These are phyloP conservation scores for Galerucella pusilla DNA, from an alignment of 2,888 invertebrate genomes.

Conservation along the genomic window DNA sequence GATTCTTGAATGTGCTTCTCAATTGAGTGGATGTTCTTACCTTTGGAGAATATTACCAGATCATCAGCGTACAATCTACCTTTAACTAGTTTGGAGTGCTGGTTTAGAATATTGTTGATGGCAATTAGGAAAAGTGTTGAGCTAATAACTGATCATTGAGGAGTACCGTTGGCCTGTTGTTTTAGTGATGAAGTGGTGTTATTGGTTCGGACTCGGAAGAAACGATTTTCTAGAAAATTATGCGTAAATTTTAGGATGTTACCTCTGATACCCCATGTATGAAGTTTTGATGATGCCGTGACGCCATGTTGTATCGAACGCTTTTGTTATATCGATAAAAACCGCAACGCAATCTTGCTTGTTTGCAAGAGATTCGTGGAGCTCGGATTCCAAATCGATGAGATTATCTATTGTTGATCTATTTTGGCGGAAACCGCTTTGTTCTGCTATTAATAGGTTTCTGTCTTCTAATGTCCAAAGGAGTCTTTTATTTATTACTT, in stretches of 20 bases:
- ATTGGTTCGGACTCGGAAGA: conserved; percentile 10
- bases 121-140: too few relatives aligned
- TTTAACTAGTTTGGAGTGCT: too few relatives aligned
- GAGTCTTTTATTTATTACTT: conserved; percentile 17
- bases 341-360: conserved; percentile 1
- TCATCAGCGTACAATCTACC: too few relatives aligned
- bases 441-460: background rate
- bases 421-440: conserved; percentile 18
- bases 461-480: conserved; percentile 4
- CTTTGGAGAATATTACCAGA: too few relatives aligned
- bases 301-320: conserved; percentile 14
- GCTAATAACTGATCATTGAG: too few relatives aligned
- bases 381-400: background rate
- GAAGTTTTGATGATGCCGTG: conserved; percentile 4
- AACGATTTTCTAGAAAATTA: conserved; percentile 6
- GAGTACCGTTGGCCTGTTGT: too few relatives aligned
- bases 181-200: background rate
- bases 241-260: conserved; percentile 11
- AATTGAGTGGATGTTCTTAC: too few relatives aligned
- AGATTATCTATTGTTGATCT: conserved; percentile 12
- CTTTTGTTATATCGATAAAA: background rate
- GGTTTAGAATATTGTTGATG: too few relatives aligned
- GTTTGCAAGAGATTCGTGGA: background rate
- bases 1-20: too few relatives aligned
- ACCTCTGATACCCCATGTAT: conserved; percentile 16